Percentiles rank a stretch among this genome's conserved stretches.
Conservation (phyloP, 2,113 vertebrate species). For the Plotosus lineatus region DNA sequence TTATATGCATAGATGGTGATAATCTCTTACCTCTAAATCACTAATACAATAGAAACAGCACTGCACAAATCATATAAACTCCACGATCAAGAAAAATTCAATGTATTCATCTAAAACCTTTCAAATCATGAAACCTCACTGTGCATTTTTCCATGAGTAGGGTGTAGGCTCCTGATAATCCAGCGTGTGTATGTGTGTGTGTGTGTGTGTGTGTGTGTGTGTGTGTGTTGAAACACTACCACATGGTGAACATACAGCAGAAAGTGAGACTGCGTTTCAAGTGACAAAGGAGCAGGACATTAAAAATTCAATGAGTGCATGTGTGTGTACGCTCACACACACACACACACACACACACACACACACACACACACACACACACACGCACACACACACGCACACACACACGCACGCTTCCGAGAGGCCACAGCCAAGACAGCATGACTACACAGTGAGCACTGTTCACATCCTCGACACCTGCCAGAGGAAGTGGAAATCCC, state of each 20-base stretch:
- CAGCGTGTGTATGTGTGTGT: neutral
- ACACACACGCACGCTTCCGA: neutral
- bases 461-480: neutral
- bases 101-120: neutral
- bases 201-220: constrained; percentile 5
- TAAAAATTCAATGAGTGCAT: constrained; percentile 14
- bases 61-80: neutral
- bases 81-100: neutral
- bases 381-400: constrained; percentile 21
- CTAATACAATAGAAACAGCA: neutral
- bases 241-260: neutral
- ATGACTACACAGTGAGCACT: constrained; percentile 1
- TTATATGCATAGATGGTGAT: neutral
- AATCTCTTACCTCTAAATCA: neutral
- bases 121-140: neutral
- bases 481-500: neutral
- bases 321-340: too few species aligned
- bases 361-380: constrained; percentile 6
- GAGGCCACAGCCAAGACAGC: neutral
- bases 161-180: neutral
- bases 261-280: neutral
- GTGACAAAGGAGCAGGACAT: neutral
- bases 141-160: neutral
- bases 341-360: too few species aligned
- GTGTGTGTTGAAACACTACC: neutral